Percentiles rank a stretch among this genome's conserved stretches.
Evolutionary conservation across 2,888 invertebrate genomes (phyloP).

Genomic region (Andrena flavipes): DNA sequence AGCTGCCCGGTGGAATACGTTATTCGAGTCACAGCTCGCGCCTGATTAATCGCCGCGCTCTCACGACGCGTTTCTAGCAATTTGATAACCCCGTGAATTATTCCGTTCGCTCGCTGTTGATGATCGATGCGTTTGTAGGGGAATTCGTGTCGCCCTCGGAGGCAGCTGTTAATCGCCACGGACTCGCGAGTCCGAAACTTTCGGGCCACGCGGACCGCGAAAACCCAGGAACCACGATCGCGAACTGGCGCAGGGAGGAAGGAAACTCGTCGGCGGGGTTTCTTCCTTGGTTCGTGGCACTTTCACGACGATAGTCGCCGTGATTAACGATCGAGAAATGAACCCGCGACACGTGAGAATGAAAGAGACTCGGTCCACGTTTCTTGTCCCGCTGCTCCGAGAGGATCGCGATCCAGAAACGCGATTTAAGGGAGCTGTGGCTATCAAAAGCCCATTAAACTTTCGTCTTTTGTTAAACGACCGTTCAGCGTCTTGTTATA

Average conservation of each 20-base stretch:
- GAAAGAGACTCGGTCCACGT: neutral
- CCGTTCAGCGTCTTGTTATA: constrained; percentile 37
- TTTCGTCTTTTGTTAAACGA: constrained; percentile 37
- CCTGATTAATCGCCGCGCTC: constrained; percentile 38
- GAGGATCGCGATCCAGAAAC: too few relatives aligned
- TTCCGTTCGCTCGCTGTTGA: neutral
- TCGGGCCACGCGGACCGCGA: neutral
- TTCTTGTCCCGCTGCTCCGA: neutral
- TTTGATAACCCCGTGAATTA: constrained; percentile 47
- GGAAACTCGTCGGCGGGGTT: neutral
- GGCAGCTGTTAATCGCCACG: neutral
- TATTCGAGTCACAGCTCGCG: neutral
- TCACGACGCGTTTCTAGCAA: constrained; percentile 42
- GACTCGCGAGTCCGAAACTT: neutral
- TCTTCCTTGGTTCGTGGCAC: neutral
- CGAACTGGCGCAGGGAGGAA: neutral
- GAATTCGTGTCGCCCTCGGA: neutral
- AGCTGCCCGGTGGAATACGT: constrained; percentile 28
- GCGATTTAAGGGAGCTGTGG: neutral
- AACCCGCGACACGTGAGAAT: constrained; percentile 2
- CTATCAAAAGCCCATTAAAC: constrained; percentile 49
- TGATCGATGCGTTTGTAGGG: constrained; percentile 36
- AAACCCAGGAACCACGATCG: neutral
- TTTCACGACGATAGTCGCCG: neutral
- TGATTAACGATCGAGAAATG: constrained; percentile 5